These are phyloP conservation scores for Blastomussa wellsi DNA, from an alignment of 92 coral and sea anemone genomes.

Conservation along the genomic window DNA sequence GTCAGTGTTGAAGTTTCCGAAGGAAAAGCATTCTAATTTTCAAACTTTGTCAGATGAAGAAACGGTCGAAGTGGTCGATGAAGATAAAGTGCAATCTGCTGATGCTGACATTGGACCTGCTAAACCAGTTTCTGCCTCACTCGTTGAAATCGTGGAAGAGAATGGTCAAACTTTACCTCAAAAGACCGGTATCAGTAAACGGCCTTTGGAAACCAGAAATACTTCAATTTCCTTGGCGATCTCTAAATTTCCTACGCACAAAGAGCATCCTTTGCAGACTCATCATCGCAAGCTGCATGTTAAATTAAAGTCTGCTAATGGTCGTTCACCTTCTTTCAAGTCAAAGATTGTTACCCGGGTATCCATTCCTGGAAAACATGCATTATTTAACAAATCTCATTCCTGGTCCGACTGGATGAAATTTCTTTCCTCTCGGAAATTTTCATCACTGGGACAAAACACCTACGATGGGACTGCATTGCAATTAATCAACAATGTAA, in stretches of 20 bases:
- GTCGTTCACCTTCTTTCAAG: background rate
- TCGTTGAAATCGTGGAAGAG: conserved; percentile 37
- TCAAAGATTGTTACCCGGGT: conserved; percentile 14
- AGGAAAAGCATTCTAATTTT: conserved; percentile 4
- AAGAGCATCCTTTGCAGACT: background rate
- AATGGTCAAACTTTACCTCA: background rate
- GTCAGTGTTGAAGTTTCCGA: background rate
- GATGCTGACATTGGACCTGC: background rate
- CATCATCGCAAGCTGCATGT: background rate
- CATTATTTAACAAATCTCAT: background rate
- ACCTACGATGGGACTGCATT: background rate
- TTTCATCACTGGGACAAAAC: background rate
- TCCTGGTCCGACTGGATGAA: background rate
- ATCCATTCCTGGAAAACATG: conserved; percentile 10
- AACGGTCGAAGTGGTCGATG: conserved; percentile 21
- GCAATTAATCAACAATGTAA: background rate
- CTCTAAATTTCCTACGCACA: background rate
- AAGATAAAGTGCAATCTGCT: background rate
- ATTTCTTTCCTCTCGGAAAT: background rate
- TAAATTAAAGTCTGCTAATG: background rate
- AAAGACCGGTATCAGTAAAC: background rate
- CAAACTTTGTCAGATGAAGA: conserved; percentile 2
- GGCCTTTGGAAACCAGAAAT: background rate
- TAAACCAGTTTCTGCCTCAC: conserved; percentile 20
- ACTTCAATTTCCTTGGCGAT: background rate